Conservation (phyloP, 2,888 invertebrate genomes). For the Drosophila basisetae region DNA sequence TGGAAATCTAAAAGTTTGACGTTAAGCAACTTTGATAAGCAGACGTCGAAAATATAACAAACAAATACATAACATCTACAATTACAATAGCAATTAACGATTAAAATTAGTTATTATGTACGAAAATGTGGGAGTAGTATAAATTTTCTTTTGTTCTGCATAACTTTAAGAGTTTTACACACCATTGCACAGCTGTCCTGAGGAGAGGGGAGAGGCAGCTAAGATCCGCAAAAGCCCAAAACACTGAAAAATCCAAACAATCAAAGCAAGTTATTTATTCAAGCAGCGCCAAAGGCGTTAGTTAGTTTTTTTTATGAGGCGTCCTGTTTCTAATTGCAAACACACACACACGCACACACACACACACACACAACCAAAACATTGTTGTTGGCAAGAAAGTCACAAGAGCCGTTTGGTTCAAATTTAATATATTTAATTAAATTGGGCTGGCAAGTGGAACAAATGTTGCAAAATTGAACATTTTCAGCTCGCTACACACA, state of each 20-base stretch:
- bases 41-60: background rate
- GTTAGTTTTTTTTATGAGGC: constrained; percentile 17
- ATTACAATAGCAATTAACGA: background rate
- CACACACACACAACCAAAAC: constrained; percentile 1
- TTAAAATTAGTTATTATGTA: background rate
- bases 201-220: background rate
- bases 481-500: constrained; percentile 14
- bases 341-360: background rate
- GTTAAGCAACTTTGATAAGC: background rate
- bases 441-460: constrained; percentile 44
- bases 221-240: background rate
- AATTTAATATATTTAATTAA: constrained; percentile 47
- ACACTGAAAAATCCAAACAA: constrained; percentile 44
- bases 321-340: constrained; percentile 30
- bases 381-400: constrained; percentile 22
- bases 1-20: background rate
- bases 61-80: background rate
- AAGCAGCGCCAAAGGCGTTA: constrained; percentile 20
- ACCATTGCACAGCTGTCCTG: constrained; percentile 22
- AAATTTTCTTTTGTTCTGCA: background rate
- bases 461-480: constrained; percentile 39
- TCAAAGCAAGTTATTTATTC: constrained; percentile 44
- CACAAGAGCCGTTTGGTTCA: constrained; percentile 25
- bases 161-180: constrained; percentile 1
- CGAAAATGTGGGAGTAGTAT: background rate